Base-by-base conservation (phyloP, 2,888 invertebrate genomes). In the Gymnosoma rotundatum region DNA sequence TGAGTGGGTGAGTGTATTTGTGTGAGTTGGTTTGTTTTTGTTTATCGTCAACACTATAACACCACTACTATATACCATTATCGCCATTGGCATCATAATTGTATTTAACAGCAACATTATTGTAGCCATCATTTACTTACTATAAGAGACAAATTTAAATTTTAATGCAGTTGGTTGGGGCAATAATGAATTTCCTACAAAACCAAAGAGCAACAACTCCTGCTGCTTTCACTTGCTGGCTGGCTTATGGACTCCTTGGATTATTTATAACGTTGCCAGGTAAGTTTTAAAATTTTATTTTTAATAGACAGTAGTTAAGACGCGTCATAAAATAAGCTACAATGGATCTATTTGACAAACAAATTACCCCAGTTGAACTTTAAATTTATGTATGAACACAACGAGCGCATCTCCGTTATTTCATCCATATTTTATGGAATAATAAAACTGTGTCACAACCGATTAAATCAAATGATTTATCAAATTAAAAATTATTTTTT, bases 101-200 rank as follows among this genome's bases (percentile, higher is more conserved):
- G 32, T 70, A 61, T 54, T 38, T 45, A 32, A 14, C 52, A 76
- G 61, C 78, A 60, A 61, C 66, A 80, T 60, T 32, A 66, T 67
- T 67, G 52, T 21, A 61, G 61, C 21, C 69, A 45, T 69, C 60
- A 76, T 69, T 61, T 42, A 61, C 54, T 61, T 42, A 61, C 54
- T 52, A 32, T 21, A 42, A 67, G 25, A 56, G 16, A 56, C 16
- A n/a, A 9, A 42, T 42, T 42, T 42, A 42, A 42, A 42, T 42
- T 42, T 42, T 64, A 73, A 84, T 70, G 74, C 78, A 74, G 36
- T 58, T 32, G 84, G 78, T 81, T 84, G 81, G 74, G 84, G 84
- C 84, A 81, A 84, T 78, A 84, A 84, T 84, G 84, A 84, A 78
- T 81, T 74, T 84, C 84, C 78, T 78, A 81, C 81, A 78, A 74